These are phyloP conservation scores for Periparus ater DNA, from an alignment of 2,797 vertebrate genomes.

Conservation along the genomic window DNA sequence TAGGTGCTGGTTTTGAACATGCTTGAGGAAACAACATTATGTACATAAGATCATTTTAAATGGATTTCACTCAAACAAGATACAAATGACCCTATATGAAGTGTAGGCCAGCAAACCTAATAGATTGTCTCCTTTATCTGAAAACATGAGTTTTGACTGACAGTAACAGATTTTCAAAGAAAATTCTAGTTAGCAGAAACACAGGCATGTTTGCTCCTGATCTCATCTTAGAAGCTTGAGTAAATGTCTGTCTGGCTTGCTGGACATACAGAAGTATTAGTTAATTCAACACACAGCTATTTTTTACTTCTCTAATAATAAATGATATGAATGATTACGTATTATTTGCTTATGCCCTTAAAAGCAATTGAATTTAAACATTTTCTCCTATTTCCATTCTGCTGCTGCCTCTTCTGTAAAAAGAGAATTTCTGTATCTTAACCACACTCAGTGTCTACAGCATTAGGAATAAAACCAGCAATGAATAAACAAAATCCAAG, in stretches of 20 bases:
- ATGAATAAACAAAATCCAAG: background rate
- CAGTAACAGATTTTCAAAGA: conserved; percentile 42
- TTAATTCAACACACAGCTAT: background rate
- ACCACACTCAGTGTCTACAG: background rate
- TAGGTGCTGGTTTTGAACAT: background rate
- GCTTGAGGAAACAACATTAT: background rate
- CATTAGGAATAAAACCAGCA: background rate
- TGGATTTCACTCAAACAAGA: background rate
- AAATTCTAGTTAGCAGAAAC: conserved; percentile 47
- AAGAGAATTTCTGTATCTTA: background rate
- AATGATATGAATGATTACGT: background rate
- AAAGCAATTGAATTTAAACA: background rate
- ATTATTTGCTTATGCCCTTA: background rate
- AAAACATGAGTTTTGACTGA: conserved; percentile 54
- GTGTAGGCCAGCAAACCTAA: conserved; percentile 1
- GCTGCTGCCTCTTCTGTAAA: background rate
- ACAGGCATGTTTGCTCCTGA: conserved; percentile 1
- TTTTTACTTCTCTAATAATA: background rate
- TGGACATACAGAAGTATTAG: background rate
- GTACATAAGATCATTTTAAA: background rate
- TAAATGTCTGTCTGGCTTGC: background rate
- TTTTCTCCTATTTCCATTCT: background rate
- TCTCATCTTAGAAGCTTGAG: background rate
- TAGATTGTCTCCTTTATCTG: conserved; percentile 15
- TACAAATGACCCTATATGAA: background rate